Evolutionary conservation across 2,797 vertebrate genomes (phyloP).

Genomic region (Channa striata): DNA sequence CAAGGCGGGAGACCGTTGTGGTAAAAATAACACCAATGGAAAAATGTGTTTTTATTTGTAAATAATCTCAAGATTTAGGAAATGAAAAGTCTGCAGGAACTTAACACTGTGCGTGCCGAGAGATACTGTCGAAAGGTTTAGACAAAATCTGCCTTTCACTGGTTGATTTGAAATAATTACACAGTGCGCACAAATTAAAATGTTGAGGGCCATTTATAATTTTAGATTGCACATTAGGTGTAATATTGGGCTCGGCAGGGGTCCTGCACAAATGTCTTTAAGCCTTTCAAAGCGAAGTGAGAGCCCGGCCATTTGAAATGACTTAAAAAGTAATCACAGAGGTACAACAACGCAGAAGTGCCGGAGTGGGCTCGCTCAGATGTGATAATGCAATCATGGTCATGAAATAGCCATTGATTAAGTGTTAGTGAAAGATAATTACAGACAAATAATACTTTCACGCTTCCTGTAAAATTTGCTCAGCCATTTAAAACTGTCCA

Average conservation of each 20-base stretch:
- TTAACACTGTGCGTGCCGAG: not conserved
- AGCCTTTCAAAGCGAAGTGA: slow-evolving; percentile 47
- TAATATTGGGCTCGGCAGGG: slow-evolving; percentile 48
- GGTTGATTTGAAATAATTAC: slow-evolving; percentile 55
- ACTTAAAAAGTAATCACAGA: slow-evolving; percentile 44
- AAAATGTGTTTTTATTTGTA: not conserved
- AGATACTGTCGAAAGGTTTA: not conserved
- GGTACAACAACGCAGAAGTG: slow-evolving; percentile 24
- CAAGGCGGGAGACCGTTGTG: not conserved
- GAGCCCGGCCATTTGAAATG: slow-evolving; percentile 28
- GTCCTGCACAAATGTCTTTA: slow-evolving; percentile 23
- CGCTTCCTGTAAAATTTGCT: slow-evolving; percentile 9
- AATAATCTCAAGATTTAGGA: not conserved
- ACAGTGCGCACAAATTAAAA: slow-evolving; percentile 51
- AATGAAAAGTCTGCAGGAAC: slow-evolving; percentile 3
- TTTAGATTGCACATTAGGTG: slow-evolving; percentile 37
- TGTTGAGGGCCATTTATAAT: slow-evolving; percentile 50
- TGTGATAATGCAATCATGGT: slow-evolving; percentile 49
- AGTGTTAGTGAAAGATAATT: slow-evolving; percentile 63
- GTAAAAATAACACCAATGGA: not conserved
- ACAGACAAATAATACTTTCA: slow-evolving; percentile 25
- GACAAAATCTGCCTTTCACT: slow-evolving; percentile 19
- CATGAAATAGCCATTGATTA: slow-evolving; percentile 59
- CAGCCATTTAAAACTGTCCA: slow-evolving; percentile 10
- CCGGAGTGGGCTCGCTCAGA: slow-evolving; percentile 23